Conservation (phyloP, 2,113 vertebrate species). For the Eublepharis macularius region DNA sequence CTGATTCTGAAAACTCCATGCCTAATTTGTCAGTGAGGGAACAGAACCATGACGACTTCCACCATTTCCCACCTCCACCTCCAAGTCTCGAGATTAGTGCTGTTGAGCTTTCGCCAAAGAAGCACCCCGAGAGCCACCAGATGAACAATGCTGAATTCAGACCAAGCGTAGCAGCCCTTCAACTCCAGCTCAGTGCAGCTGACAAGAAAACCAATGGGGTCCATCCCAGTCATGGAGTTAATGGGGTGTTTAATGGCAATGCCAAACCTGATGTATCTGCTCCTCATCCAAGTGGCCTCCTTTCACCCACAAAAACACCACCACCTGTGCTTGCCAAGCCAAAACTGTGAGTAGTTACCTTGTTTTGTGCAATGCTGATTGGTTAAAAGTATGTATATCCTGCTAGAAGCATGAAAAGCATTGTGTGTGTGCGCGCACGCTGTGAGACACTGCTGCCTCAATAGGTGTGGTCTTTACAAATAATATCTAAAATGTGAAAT, state of each 20-base stretch:
- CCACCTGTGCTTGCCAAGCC: slow-evolving; percentile 92
- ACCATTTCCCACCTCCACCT: slow-evolving; percentile 81
- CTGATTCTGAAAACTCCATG: slow-evolving; percentile 76
- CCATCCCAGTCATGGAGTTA: slow-evolving; percentile 66
- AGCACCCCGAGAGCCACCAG: slow-evolving; percentile 74
- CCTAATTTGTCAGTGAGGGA: slow-evolving; percentile 76
- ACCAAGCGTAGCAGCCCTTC: slow-evolving; percentile 73
- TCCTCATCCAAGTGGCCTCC: slow-evolving; percentile 65
- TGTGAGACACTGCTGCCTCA: too few species aligned
- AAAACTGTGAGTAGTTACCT: slow-evolving; percentile 91
- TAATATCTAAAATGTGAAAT: too few species aligned
- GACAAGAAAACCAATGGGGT: slow-evolving; percentile 72
- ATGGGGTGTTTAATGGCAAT: slow-evolving; percentile 75
- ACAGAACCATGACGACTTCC: slow-evolving; percentile 76
- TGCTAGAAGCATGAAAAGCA: neutral
- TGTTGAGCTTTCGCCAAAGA: slow-evolving; percentile 84
- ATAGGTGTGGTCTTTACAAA: too few species aligned
- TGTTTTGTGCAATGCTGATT: slow-evolving; percentile 42
- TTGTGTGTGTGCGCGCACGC: too few species aligned
- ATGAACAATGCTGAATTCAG: slow-evolving; percentile 79
- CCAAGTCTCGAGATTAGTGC: slow-evolving; percentile 82
- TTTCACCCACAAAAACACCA: slow-evolving; percentile 83
- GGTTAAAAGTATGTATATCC: slow-evolving; percentile 24
- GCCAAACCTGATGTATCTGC: slow-evolving; percentile 58
- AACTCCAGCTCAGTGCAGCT: slow-evolving; percentile 62